phyloP scores from a whole-genome alignment of 2,888 invertebrate species.

The Dendrolimus houi region DNA sequence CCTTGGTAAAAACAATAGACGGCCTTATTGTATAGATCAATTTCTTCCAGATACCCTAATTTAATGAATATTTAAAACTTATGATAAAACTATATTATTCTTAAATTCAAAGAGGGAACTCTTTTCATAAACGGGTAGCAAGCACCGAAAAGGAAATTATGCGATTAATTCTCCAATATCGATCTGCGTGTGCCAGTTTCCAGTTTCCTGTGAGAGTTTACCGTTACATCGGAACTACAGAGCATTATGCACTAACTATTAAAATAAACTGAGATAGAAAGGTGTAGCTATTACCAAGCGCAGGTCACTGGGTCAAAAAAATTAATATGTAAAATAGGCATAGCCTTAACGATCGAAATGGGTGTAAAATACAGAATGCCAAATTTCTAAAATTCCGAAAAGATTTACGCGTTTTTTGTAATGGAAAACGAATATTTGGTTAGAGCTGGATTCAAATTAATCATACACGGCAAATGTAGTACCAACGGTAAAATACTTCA shows the following conservation, averaged over 20 bases:
- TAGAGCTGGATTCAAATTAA: too few species aligned
- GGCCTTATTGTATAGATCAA: too few species aligned
- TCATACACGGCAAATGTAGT: too few species aligned
- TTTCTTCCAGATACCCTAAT: too few species aligned
- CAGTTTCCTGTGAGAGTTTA: constrained; percentile 30
- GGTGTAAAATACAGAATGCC: too few species aligned
- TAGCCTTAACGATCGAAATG: too few species aligned
- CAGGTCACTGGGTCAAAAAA: constrained; percentile 38
- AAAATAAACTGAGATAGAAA: constrained; percentile 42
- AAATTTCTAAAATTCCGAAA: too few species aligned
- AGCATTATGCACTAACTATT: constrained; percentile 34
- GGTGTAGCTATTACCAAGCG: constrained; percentile 21
- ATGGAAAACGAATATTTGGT: too few species aligned
- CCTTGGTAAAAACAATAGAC: too few species aligned
- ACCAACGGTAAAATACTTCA: too few species aligned
- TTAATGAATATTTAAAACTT: too few species aligned
- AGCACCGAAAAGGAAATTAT: neutral
- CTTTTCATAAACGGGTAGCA: neutral
- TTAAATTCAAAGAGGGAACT: neutral
- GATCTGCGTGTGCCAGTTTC: constrained; percentile 4
- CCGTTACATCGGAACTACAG: constrained; percentile 22
- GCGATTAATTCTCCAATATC: constrained; percentile 1
- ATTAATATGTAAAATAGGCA: neutral
- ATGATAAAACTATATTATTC: neutral
- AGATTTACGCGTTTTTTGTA: too few species aligned